Evolutionary conservation across 2,113 vertebrate genomes (phyloP), one percentile per base, ranked within the genome.

Genomic region (Phylloscopus trochilus): DNA sequence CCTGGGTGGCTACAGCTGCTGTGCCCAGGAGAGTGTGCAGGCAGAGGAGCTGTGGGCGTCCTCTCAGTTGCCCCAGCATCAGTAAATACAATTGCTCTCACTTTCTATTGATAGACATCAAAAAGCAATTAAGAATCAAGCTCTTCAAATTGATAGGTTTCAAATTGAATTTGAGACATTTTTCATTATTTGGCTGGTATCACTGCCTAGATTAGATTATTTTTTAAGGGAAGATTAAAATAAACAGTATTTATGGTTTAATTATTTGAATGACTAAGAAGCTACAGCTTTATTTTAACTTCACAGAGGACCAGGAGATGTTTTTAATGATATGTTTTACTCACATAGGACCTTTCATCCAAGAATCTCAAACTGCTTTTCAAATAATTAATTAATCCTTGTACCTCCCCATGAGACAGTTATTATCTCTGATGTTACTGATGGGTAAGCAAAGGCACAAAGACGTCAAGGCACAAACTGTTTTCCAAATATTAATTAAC

Each of bases 241-340:
- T 88, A 94, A 93, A 95, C 85, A 95, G 60, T 91, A 93, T 94
- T 97, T 96, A 94, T 93, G 89, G 60, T 87, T 94, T 96, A 95
- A 97, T 97, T 94, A 95, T 92, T 93, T 95, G 89, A 96, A 97
- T 97, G 91, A 96, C 88, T 96, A 97, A 95, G 94, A 91, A 92
- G 78, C 66, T 95, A 59, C 72, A 93, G 84, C 89, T 92, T 96
- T 96, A 87, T 93, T 96, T 95, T 95, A 88, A 97, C 95, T 97
- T 96, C 96, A 95, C 83, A 96, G 95, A 95, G 69, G 75, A 86
- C 90, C 7, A 3, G 64, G 83, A 97, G 95, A 96, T 96, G 76
- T 44, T 95, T 92, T 89, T 96, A 96, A 94, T 97, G 94, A 96
- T 91, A 96, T 44, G 88, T 83, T 94, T 92, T 79, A 93, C 67